Percentiles rank a stretch among this genome's conserved stretches.
Evolutionary conservation across 2,113 vertebrate species (phyloP).

Genomic region (Caranx melampygus): DNA sequence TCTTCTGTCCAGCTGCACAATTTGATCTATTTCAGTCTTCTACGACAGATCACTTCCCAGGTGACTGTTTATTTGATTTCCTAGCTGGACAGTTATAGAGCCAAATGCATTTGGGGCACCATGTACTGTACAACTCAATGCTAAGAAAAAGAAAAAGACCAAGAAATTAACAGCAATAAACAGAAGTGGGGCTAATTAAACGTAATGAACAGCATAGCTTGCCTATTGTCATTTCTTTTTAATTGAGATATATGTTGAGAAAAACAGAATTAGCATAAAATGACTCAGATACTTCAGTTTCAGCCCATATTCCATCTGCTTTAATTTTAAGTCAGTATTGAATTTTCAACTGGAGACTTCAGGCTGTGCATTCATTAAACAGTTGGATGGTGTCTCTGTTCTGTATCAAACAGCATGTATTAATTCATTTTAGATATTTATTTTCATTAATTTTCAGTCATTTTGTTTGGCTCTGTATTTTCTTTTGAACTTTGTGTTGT

Average conservation of each 20-base stretch:
- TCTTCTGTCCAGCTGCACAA: no score
- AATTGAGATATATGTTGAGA: neutral
- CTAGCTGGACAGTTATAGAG: no score
- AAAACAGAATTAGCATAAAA: neutral
- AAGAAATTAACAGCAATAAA: no score
- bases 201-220: no score
- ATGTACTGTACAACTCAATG: no score
- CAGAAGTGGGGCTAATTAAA: no score
- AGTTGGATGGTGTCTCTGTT: conserved; percentile 14
- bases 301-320: neutral
- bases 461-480: conserved; percentile 18
- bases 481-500: neutral
- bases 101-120: no score
- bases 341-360: conserved; percentile 6
- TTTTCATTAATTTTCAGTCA: conserved; percentile 36
- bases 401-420: conserved; percentile 49
- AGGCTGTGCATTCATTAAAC: conserved; percentile 32
- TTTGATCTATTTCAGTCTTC: no score
- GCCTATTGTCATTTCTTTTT: neutral
- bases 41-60: no score
- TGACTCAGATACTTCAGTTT: neutral
- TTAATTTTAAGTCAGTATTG: neutral
- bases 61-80: no score
- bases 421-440: conserved; percentile 26
- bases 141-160: no score